Evolutionary conservation across 2,888 invertebrate genomes (phyloP), one percentile per base, ranked within the genome.

Genomic region (Eueremaeus valkanovi): DNA sequence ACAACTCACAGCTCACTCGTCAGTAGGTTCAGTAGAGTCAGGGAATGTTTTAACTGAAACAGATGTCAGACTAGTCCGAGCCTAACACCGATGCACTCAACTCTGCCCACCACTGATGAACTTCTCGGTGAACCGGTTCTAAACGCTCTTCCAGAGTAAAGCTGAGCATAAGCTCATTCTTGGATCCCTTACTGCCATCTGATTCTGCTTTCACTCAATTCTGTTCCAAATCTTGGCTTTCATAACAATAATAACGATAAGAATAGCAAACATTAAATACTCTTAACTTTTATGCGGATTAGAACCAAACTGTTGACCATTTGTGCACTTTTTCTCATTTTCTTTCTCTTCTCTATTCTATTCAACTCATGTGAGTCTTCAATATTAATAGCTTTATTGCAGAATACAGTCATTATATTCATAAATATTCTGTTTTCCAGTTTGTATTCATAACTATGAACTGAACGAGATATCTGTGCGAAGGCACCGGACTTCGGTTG

Each of bases 41-140:
- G n/a, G n/a, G n/a, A n/a, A n/a, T n/a, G n/a, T n/a, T n/a, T n/a
- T n/a, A n/a, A 27, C 16, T 58, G 29, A 63, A 63, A 36, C 63
- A 63, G 63, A 63, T 63, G 63, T 63, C 63, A 61, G 51, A 51
- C n/a, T 55, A 27, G 27, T 9, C 27, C 24, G 27, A 55, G 36
- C 36, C 36, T 8, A 36, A 5, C 5, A 5, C 16, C 31, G 16
- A 16, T n/a, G 29, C 27, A 3, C 11, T 13, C 21, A 27, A 24
- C 24, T 24, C 68, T 21, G 68, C 40, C 68, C 24, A 36, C 29
- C 21, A 42, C 2, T 6, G 2, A 40, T 68, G 11, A 24, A 68
- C 42, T 40, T 68, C 68, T 68, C 24, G 68, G 8, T n/a, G 40
- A 68, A 68, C 68, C 40, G 68, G 68, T 24, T 68, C 21, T 40